A percentile compares a stretch with the other conserved stretches of the same genome.
These are phyloP conservation scores for Dysmachus trigonus DNA, from an alignment of 2,888 invertebrate species.

Conservation along the genomic window DNA sequence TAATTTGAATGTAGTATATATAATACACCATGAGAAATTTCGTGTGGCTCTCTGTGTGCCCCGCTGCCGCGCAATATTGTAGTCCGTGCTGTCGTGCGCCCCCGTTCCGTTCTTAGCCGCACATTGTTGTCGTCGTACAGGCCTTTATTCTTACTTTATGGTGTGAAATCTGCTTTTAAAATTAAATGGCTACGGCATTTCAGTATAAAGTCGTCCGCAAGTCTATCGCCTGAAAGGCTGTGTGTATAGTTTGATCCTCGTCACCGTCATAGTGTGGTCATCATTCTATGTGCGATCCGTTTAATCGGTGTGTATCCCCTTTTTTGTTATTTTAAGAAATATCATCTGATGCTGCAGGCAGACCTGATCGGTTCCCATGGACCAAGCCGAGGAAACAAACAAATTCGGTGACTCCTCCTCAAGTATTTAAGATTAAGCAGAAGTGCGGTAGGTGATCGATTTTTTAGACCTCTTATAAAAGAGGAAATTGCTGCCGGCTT, in stretches of 20 bases:
- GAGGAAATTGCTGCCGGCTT: background rate
- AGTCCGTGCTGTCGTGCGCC: background rate
- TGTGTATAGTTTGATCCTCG: background rate
- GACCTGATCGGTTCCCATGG: background rate
- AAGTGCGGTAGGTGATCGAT: background rate
- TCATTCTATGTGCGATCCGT: background rate
- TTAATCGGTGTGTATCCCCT: conserved; percentile 7
- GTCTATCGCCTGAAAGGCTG: background rate
- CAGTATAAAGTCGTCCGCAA: background rate
- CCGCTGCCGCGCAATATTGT: background rate
- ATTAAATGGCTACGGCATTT: background rate
- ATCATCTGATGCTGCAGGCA: background rate
- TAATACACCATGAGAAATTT: background rate
- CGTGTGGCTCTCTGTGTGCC: background rate
- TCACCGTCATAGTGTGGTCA: background rate
- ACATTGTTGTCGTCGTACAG: background rate
- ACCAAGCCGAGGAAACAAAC: background rate
- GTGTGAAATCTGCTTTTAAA: background rate
- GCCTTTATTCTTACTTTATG: background rate
- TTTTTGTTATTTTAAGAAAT: conserved; percentile 39
- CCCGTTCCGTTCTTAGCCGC: background rate
- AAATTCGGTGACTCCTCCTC: background rate
- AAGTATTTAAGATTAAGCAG: background rate
- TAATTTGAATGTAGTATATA: background rate
- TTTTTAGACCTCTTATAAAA: background rate